These are phyloP conservation scores for Caenorhabditis inopinata DNA, from an alignment of 1,140 invertebrate species.

Conservation along the genomic window DNA sequence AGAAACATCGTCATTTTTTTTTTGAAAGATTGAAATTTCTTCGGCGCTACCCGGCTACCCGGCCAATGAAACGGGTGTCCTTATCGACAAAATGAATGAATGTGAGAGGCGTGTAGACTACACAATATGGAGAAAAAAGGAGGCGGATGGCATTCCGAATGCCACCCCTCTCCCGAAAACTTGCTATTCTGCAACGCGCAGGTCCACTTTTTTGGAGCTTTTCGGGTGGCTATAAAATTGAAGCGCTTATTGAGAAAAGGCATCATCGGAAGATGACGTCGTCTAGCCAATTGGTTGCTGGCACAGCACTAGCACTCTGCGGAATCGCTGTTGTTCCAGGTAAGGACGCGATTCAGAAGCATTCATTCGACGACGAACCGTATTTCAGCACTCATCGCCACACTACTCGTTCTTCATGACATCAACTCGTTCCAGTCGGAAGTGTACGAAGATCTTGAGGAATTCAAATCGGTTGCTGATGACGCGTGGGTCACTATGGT, in stretches of 20 bases:
- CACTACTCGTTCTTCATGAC: not conserved
- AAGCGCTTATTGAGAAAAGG: not conserved
- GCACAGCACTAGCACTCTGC: not conserved
- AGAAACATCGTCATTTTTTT: too few species aligned
- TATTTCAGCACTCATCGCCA: not conserved
- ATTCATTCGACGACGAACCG: not conserved
- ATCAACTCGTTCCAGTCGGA: constrained; percentile 1
- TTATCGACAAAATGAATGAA: too few species aligned
- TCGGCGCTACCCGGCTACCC: too few species aligned
- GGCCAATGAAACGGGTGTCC: too few species aligned
- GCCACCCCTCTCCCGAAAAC: too few species aligned
- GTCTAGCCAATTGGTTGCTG: constrained; percentile 23
- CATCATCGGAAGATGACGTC: constrained; percentile 13
- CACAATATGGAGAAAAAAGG: not conserved
- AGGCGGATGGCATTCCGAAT: not conserved
- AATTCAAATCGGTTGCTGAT: constrained; percentile 20
- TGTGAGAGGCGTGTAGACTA: too few species aligned
- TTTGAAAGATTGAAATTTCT: too few species aligned
- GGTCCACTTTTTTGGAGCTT: constrained; percentile 19
- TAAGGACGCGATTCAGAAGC: not conserved
- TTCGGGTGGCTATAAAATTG: not conserved
- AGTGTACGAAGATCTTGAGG: constrained; percentile 4
- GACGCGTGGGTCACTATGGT: constrained; percentile 38
- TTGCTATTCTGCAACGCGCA: constrained; percentile 21
- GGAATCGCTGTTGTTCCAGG: constrained; percentile 13